Evolutionary conservation across 2,797 vertebrate species (phyloP), one percentile per base, ranked within the genome.

Genomic region (Tadarida brasiliensis): DNA sequence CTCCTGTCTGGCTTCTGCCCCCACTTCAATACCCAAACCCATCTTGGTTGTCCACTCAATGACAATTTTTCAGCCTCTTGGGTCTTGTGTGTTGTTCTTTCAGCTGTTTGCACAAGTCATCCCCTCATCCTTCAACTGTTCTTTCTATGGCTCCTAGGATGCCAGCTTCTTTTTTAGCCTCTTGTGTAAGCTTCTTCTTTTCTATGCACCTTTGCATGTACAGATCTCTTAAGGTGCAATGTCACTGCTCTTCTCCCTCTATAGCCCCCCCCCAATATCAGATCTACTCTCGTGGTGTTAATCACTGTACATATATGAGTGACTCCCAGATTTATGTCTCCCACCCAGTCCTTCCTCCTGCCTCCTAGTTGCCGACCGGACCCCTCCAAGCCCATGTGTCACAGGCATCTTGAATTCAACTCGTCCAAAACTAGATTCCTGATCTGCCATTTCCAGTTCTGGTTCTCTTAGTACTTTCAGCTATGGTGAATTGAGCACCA

Each of bases 231-330:
- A 15, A 84, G 47, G 71, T 67, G 1, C 17, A 9, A 0, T 44
- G 33, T 90, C 15, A 24, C 22, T 44, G 82, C 44, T 82, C 68
- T 74, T 26, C 76, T 80, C 44, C 28, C 33, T 33, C 59, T 80
- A 0, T 47, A 9, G 2, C 35, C 57, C 5, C 7, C 7, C 17
- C 14, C 22, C 5, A 28, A 59, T 33, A 70, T 22, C 33, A 26
- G n/a, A 16, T 28, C 51, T 5, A 7, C 11, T 26, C 20, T 14
- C 15, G 0, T 24, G 44, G 5, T 16, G 49, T 83, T 67, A 20
- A 20, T 59, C 80, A 24, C 56, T 1, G 0, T 22, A 9, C 4
- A 2, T 10, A 1, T n/a, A 33, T 2, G 4, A 17, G 10, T n/a
- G 47, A 20, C 44, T 54, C 15, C 51, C 51, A 39, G 0, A 28